These are phyloP conservation scores for Peromyscus melanophrys DNA, from an alignment of 2,797 vertebrate genomes.

Conservation along the genomic window DNA sequence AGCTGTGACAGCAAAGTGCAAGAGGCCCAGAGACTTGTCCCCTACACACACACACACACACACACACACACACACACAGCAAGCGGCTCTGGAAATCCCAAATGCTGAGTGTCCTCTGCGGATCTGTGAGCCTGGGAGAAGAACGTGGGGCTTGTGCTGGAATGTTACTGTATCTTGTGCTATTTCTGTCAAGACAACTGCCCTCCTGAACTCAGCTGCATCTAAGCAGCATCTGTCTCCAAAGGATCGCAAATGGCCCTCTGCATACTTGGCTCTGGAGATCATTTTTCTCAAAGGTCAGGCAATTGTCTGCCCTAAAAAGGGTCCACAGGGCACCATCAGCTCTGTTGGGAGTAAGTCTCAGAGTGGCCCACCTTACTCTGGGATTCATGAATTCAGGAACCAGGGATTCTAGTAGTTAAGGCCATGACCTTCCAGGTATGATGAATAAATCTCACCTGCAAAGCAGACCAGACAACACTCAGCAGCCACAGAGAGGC, in stretches of 20 bases:
- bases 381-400: neutral
- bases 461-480: fast-evolving
- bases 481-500: fast-evolving
- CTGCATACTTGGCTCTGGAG: neutral
- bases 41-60: no score
- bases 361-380: neutral
- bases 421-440: no score
- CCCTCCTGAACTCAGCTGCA: neutral
- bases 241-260: no score
- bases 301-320: neutral
- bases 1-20: fast-evolving
- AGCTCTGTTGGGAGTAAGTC: neutral
- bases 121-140: no score
- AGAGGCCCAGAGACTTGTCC: neutral
- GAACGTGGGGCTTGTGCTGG: fast-evolving
- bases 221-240: neutral
- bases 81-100: fast-evolving
- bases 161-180: no score
- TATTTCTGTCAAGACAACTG: neutral
- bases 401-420: neutral
- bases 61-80: no score
- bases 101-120: no score
- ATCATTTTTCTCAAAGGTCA: neutral
- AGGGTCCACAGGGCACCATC: neutral
- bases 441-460: fast-evolving